A percentile compares a stretch with the other conserved stretches of the same genome.
phyloP scores from a whole-genome alignment of 2,888 invertebrate genomes.

The Tipula vernalis region DNA sequence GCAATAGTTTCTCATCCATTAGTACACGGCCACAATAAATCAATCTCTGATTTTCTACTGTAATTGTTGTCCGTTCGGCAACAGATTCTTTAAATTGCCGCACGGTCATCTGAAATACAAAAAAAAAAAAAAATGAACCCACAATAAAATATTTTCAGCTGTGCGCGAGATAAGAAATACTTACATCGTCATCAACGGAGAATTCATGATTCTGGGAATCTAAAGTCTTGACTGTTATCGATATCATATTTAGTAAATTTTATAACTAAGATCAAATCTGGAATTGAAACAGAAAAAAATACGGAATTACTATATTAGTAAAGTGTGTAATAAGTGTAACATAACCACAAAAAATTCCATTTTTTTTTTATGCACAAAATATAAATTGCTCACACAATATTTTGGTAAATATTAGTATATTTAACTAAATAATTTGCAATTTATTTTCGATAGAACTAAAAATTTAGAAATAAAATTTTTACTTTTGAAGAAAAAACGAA shows the following conservation, averaged over 20 bases:
- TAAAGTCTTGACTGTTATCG: conserved; percentile 78
- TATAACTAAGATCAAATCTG: not conserved
- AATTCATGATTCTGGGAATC: conserved; percentile 78
- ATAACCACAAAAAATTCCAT: not conserved
- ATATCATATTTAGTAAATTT: conserved; percentile 39
- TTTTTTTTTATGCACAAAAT: not conserved
- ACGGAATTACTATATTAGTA: not conserved
- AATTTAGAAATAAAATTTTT: not conserved
- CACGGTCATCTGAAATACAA: conserved; percentile 54
- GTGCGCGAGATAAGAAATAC: conserved; percentile 26
- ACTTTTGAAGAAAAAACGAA: not conserved
- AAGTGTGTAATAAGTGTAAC: not conserved
- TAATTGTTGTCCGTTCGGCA: conserved; percentile 62
- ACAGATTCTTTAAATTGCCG: conserved; percentile 70
- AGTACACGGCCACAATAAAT: conserved; percentile 92
- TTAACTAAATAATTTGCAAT: not conserved
- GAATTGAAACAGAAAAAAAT: not conserved
- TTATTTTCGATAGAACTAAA: not conserved
- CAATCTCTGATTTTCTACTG: conserved; percentile 71
- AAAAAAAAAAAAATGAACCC: not conserved
- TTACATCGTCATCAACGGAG: conserved; percentile 73
- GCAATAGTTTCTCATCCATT: conserved; percentile 72
- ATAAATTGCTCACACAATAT: not conserved
- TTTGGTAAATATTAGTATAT: not conserved
- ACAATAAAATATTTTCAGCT: too few relatives aligned